Evolutionary conservation across 2,797 vertebrate species (phyloP).

Genomic region (Rhynchonycteris naso): DNA sequence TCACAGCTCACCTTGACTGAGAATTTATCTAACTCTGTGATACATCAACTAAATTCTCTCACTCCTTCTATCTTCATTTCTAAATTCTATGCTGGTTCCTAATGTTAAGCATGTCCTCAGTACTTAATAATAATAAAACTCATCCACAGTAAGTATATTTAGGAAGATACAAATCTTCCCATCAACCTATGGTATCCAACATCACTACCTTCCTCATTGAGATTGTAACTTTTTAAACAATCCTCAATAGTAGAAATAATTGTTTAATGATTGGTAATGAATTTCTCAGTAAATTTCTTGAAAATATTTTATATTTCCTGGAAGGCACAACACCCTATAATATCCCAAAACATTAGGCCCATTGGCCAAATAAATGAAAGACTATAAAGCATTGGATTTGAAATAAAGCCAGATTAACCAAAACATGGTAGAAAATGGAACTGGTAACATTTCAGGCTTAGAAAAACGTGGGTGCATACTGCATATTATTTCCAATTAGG

Average conservation of each 20-base stretch:
- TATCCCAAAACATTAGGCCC: neutral
- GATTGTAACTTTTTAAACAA: conserved; percentile 27
- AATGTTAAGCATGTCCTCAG: conserved; percentile 32
- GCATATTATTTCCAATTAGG: neutral
- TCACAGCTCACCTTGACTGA: neutral
- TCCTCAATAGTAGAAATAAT: neutral
- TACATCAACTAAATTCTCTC: conserved; percentile 42
- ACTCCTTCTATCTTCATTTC: conserved; percentile 50
- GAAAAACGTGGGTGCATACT: neutral
- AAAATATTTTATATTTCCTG: conserved; percentile 40
- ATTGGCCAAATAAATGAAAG: conserved; percentile 21
- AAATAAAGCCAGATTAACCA: conserved; percentile 28
- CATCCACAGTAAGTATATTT: neutral
- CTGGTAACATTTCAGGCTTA: neutral
- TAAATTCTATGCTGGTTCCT: conserved; percentile 37
- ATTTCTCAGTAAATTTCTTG: conserved; percentile 38
- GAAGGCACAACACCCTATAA: neutral
- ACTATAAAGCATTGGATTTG: neutral
- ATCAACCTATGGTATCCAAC: neutral
- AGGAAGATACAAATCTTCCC: conserved; percentile 35
- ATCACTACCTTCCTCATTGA: neutral
- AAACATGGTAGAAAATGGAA: conserved; percentile 17
- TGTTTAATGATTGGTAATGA: neutral
- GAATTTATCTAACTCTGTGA: conserved; percentile 42
- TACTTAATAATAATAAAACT: conserved; percentile 23